These are phyloP conservation scores for Phrynocephalus vlangalii DNA, from an alignment of 2,797 vertebrate species.

Conservation along the genomic window DNA sequence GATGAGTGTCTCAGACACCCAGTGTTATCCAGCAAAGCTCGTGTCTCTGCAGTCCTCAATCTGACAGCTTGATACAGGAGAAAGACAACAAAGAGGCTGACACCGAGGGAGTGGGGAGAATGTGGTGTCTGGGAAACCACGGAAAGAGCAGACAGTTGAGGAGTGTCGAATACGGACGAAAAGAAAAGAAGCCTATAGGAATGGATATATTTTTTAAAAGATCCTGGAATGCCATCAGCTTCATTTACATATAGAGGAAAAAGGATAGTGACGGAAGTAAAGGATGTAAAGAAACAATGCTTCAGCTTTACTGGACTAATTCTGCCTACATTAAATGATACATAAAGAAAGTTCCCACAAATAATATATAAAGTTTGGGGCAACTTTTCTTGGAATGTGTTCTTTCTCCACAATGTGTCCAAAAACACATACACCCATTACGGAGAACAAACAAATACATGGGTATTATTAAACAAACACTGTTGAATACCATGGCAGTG, in stretches of 20 bases:
- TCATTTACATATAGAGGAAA: background rate
- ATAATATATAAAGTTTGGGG: background rate
- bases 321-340: background rate
- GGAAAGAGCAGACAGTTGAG: conserved; percentile 9
- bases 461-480: too few relatives aligned
- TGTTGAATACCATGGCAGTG: background rate
- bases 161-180: conserved; percentile 54
- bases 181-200: conserved; percentile 52
- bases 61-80: conserved; percentile 60
- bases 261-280: background rate
- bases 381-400: background rate
- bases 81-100: conserved; percentile 44
- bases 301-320: background rate
- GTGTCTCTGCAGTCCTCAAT: conserved; percentile 36
- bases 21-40: conserved; percentile 56
- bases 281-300: background rate
- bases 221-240: background rate
- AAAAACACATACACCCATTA: background rate
- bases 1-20: conserved; percentile 40
- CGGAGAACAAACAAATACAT: background rate
- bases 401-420: background rate
- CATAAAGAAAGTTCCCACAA: background rate
- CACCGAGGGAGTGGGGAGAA: conserved; percentile 48
- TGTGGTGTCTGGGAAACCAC: conserved; percentile 59
- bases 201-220: background rate